Evolutionary conservation across 2,888 invertebrate genomes (phyloP).

Genomic region (Volucella zonaria): DNA sequence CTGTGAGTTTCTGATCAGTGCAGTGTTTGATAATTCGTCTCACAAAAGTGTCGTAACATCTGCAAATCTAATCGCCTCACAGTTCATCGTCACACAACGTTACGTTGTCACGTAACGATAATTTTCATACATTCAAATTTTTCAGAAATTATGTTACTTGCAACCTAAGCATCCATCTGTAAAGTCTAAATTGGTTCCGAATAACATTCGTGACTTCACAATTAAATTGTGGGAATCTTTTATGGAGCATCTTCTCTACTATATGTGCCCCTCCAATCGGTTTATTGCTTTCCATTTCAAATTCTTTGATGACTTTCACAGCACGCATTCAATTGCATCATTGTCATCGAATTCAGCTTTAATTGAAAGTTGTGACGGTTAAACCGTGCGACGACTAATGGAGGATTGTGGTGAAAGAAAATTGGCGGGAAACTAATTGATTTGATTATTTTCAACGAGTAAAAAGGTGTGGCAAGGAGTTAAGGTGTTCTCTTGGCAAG

Average conservation of each 20-base stretch:
- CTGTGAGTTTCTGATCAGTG: no score
- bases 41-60: neutral
- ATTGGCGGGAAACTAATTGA: no score
- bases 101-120: neutral
- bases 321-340: neutral
- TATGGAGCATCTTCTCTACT: conserved; percentile 2
- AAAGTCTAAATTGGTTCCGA: conserved; percentile 11
- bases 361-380: neutral
- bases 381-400: no score
- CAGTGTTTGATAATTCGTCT: neutral
- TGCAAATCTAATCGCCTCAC: neutral
- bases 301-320: conserved; percentile 9
- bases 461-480: no score
- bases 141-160: neutral
- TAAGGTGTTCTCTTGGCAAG: no score
- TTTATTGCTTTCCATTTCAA: conserved; percentile 19
- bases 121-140: neutral
- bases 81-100: neutral
- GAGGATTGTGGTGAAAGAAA: no score
- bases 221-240: conserved; percentile 41
- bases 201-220: neutral
- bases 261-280: neutral
- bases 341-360: neutral
- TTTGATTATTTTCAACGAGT: no score
- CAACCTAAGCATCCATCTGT: neutral